These are phyloP conservation scores for Macrocentrus cingulum DNA, from an alignment of 1,140 invertebrate species.

Conservation along the genomic window DNA sequence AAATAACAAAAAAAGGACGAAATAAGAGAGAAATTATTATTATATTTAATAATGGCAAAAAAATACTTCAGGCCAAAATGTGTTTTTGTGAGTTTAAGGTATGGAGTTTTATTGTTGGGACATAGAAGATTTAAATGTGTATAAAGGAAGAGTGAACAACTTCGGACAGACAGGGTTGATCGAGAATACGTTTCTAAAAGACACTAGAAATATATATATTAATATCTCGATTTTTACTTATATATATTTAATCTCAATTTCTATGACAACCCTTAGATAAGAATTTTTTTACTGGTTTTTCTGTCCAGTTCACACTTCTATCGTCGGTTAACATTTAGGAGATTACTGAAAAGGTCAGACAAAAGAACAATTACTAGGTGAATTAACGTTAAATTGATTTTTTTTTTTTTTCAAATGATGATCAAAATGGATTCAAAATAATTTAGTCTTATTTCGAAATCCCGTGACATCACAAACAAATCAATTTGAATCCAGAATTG, in stretches of 20 bases:
- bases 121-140: not conserved
- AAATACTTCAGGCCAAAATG: not conserved
- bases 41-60: constrained; percentile 28
- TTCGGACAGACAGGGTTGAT: constrained; percentile 32
- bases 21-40: constrained; percentile 39
- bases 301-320: too few species aligned
- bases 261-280: too few species aligned
- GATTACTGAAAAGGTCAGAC: not conserved
- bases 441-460: too few species aligned
- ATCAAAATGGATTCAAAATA: constrained; percentile 37
- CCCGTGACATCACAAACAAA: too few species aligned
- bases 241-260: too few species aligned
- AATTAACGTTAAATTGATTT: constrained; percentile 32
- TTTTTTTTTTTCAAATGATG: constrained; percentile 37
- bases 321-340: not conserved
- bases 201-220: not conserved
- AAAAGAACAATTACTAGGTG: constrained; percentile 17
- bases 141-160: constrained; percentile 13
- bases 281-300: too few species aligned
- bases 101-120: too few species aligned
- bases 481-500: too few species aligned
- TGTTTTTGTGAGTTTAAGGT: not conserved
- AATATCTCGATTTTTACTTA: constrained; percentile 15
- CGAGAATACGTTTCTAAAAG: constrained; percentile 11
- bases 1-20: constrained; percentile 34